Evolutionary conservation across 2,113 vertebrate genomes (phyloP).

Genomic region (Cynoglossus semilaevis): DNA sequence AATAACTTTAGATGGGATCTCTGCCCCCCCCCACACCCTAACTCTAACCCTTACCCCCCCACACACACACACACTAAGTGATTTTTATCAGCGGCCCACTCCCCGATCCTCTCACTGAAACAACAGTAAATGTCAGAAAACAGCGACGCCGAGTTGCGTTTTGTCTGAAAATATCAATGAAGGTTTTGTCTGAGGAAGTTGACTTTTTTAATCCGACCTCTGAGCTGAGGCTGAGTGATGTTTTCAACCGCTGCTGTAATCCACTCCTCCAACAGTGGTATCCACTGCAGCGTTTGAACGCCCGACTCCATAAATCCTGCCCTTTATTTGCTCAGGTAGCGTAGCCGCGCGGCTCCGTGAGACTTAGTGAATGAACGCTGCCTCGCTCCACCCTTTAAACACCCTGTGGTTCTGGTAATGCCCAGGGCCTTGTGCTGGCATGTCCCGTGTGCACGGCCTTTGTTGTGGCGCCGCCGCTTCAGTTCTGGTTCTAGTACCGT

Average conservation of each 20-base stretch:
- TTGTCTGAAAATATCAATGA: slow-evolving; percentile 31
- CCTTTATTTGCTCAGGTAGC: slow-evolving; percentile 57
- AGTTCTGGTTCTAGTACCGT: slow-evolving; percentile 35
- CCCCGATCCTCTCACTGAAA: slow-evolving; percentile 1
- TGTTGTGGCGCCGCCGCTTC: slow-evolving; percentile 32
- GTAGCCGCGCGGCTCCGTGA: slow-evolving; percentile 20
- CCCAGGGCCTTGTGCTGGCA: slow-evolving; percentile 55
- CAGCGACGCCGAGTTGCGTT: slow-evolving; percentile 1
- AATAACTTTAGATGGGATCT: no score
- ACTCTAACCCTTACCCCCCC: no score
- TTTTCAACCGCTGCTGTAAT: slow-evolving; percentile 43
- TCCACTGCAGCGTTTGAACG: slow-evolving; percentile 48
- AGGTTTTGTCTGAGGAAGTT: slow-evolving; percentile 39
- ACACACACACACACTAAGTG: slow-evolving; percentile 15
- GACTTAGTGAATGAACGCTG: slow-evolving; percentile 43
- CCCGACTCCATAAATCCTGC: slow-evolving; percentile 49
- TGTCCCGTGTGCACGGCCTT: slow-evolving; percentile 36
- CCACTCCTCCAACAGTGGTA: slow-evolving; percentile 22
- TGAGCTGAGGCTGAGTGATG: slow-evolving; percentile 34
- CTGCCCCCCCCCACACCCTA: no score
- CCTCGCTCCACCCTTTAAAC: slow-evolving; percentile 42
- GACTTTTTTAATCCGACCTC: slow-evolving; percentile 35
- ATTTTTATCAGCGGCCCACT: slow-evolving; percentile 12
- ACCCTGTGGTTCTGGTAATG: slow-evolving; percentile 54
- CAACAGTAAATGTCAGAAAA: slow-evolving; percentile 1